phyloP scores from a whole-genome alignment of 2,113 vertebrate species.

The Ellobius talpinus region DNA sequence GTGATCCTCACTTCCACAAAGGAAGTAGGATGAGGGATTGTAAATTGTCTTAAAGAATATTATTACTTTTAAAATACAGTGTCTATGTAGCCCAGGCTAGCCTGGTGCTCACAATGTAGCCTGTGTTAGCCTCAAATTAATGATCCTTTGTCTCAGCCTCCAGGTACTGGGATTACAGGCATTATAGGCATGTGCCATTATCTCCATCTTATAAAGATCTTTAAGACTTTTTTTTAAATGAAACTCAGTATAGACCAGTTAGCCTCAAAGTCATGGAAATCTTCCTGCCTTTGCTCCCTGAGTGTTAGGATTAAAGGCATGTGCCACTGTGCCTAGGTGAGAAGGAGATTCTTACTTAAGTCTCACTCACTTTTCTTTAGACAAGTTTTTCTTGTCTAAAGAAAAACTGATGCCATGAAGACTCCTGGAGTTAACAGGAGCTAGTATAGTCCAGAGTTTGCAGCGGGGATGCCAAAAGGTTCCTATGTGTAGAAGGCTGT shows the following conservation, averaged over 20 bases:
- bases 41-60: neutral
- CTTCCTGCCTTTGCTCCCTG: neutral
- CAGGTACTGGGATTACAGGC: neutral
- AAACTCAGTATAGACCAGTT: neutral
- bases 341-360: neutral
- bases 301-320: neutral
- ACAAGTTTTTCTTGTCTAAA: neutral
- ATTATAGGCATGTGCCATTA: neutral
- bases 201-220: neutral
- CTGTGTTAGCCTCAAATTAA: neutral
- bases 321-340: too few relatives aligned
- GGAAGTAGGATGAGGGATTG: neutral
- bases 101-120: neutral
- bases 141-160: neutral
- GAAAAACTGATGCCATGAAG: neutral
- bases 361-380: constrained; percentile 25
- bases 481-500: neutral
- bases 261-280: neutral
- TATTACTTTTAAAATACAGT: neutral
- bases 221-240: neutral
- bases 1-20: neutral
- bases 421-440: neutral
- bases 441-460: neutral
- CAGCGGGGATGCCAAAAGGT: neutral
- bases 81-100: neutral